A percentile compares a stretch with the other conserved stretches of the same genome.
Conservation (phyloP, 1,140 invertebrate species). For the Trichonephila clavata region DNA sequence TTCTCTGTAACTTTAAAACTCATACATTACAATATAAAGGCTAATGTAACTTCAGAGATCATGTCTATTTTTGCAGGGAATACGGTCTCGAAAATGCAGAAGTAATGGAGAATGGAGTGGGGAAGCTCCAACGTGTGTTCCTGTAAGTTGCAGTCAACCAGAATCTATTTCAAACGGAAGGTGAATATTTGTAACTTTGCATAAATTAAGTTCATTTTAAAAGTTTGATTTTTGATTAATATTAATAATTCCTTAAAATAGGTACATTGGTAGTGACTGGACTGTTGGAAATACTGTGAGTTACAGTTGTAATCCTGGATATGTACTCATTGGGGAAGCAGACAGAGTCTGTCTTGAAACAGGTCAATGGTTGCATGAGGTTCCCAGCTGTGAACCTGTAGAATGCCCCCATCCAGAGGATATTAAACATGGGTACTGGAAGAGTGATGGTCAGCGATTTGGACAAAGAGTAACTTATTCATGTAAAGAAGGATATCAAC, state of each 20-base stretch:
- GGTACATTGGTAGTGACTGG: slow-evolving; percentile 77
- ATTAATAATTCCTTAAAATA: background rate
- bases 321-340: slow-evolving; percentile 80
- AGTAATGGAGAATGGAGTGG: slow-evolving; percentile 78
- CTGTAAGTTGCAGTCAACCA: slow-evolving; percentile 79
- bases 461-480: slow-evolving; percentile 79
- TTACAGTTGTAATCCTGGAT: slow-evolving; percentile 81
- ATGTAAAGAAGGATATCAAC: slow-evolving; percentile 80
- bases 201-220: background rate
- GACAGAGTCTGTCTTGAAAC: slow-evolving; percentile 80
- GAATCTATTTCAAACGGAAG: slow-evolving; percentile 78
- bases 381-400: slow-evolving; percentile 79
- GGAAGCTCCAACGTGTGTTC: slow-evolving; percentile 78
- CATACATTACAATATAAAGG: too few relatives aligned
- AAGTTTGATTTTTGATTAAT: background rate
- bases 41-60: background rate
- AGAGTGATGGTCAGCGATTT: slow-evolving; percentile 65
- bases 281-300: slow-evolving; percentile 79
- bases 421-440: slow-evolving; percentile 66
- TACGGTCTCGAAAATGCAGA: slow-evolving; percentile 72
- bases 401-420: slow-evolving; percentile 74
- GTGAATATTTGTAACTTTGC: slow-evolving; percentile 37
- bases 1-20: too few relatives aligned
- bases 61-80: slow-evolving; percentile 28
- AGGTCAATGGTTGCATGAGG: slow-evolving; percentile 80